Base-by-base conservation (phyloP, 2,888 invertebrate genomes). In the Cryptocephalus moraei region DNA sequence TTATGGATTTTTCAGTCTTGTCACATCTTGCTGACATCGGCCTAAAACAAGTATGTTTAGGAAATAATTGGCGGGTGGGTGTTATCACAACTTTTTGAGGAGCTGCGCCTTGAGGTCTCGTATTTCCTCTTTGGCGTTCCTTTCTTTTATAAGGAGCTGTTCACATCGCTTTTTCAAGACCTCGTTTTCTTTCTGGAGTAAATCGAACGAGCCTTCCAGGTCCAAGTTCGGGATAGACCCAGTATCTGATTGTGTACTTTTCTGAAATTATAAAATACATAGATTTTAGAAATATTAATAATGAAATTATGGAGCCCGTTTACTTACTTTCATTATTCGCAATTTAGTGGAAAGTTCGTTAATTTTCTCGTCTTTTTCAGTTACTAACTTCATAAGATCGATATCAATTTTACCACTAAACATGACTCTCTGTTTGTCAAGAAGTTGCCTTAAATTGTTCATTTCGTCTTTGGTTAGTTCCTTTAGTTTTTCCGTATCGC, bases 401-500 rank as follows among this genome's bases (percentile, higher is more conserved):
- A 69, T 66, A 53, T 65, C 65, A 22, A 71, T 57, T 22, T 58
- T 66, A 51, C 61, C 69, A 55, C 55, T 65, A 57, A 62, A 56
- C 47, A 70, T 69, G 1, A 64, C 65, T 36, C 68, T 68, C 59
- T 69, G 67, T 44, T 71, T 71, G 8, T 64, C 65, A 39, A 74
- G 58, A 40, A 72, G 63, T 48, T 70, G 64, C 48, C 73, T 69
- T 39, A 75, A 57, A 43, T 59, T 62, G 4, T 67, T 63, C 1
- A 79, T 67, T 57, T 57, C 57, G 32, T 59, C 60, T 43, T 54
- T 56, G 8, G 53, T 53, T 8, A 59, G 50, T 22, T 59, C 57
- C 34, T 48, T 59, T 11, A 59, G 34, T 56, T 81, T 82, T 46
- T 78, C 75, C 39, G 77, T 75, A 60, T 83, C 83, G 4, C 73